Evolutionary conservation across 2,113 vertebrate genomes (phyloP), one percentile per base, ranked within the genome.

Genomic region (Tautogolabrus adspersus): DNA sequence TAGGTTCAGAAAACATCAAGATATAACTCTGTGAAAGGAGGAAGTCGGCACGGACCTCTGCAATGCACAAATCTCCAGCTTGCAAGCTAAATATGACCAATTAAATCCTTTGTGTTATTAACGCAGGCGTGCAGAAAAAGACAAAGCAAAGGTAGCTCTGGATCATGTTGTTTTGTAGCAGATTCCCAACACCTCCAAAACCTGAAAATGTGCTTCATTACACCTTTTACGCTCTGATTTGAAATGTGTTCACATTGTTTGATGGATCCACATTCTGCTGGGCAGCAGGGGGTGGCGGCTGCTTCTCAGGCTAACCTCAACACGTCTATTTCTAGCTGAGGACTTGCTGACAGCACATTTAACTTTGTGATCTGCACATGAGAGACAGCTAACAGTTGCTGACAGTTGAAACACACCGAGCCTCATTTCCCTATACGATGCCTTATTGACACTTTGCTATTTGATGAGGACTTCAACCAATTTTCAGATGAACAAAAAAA

Each of bases 271-370:
- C 69, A 69, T 88, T 68, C 60, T 69, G 57, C 83, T 72, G 87
- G 88, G 86, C 90, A 87, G 87, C 81, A 57, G 74, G 83, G 82
- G 84, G 87, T 60, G 80, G 82, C 38, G 66, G 60, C 34, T 52
- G 81, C 80, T 85, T 87, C 86, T 83, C 83, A 54, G 79, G 76
- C 86, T 87, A 87, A 89, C 86, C 87, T 91, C 87, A 88, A 93
- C 91, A 88, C 85, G 64, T 92, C 90, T 89, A 91, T 91, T 91
- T 90, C 86, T 44, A 79, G 86, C 86, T 60, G 84, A 89, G 83
- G 91, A 88, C 87, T 86, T 77, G 88, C 88, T 92, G 91, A 92
- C 90, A 91, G 91, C 90, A 90, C 87, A 86, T 92, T 92, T 92
- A 91, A 91, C 90, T 91, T 90, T 88, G 84, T 87, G 89, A 89